Percentiles rank a stretch among this genome's conserved stretches.
Evolutionary conservation across 2,113 vertebrate species (phyloP).

Genomic region (Illadopsis cleaveri): DNA sequence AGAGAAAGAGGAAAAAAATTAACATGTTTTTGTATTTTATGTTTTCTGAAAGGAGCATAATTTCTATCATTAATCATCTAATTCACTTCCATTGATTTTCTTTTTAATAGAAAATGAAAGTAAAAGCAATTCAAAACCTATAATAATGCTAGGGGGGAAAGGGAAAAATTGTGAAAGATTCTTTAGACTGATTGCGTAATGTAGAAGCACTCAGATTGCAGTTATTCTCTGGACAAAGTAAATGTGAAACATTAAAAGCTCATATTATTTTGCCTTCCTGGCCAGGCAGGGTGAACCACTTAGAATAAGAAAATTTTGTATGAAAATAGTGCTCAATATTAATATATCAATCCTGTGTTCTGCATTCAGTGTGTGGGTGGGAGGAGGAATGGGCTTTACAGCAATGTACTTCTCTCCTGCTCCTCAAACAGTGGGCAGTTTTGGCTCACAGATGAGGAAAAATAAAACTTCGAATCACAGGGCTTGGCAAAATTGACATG

Average conservation of each 20-base stretch:
- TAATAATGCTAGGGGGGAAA: not conserved
- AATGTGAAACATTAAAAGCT: constrained; percentile 46
- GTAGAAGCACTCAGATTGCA: not conserved
- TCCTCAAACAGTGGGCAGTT: not conserved
- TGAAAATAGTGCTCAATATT: not conserved
- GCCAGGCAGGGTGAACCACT: not conserved
- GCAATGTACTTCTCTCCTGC: not conserved
- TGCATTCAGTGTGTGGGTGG: not conserved
- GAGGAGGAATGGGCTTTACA: not conserved
- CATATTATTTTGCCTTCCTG: constrained; percentile 34
- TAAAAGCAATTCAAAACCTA: constrained; percentile 52
- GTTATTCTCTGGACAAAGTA: constrained; percentile 22
- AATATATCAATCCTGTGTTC: not conserved
- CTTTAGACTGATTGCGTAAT: constrained; percentile 21
- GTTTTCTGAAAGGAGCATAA: constrained; percentile 14
- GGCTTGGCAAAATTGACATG: not conserved
- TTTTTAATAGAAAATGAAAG: constrained; percentile 49
- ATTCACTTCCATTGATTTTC: constrained; percentile 51
- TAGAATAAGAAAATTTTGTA: not conserved
- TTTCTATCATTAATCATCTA: constrained; percentile 62
- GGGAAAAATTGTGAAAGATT: not conserved
- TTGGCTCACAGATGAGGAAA: not conserved
- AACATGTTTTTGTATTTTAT: constrained; percentile 17
- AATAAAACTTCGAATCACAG: not conserved
- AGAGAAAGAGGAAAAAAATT: not conserved